These are phyloP conservation scores for Megalops cyprinoides DNA, from an alignment of 2,797 vertebrate genomes.

Conservation along the genomic window DNA sequence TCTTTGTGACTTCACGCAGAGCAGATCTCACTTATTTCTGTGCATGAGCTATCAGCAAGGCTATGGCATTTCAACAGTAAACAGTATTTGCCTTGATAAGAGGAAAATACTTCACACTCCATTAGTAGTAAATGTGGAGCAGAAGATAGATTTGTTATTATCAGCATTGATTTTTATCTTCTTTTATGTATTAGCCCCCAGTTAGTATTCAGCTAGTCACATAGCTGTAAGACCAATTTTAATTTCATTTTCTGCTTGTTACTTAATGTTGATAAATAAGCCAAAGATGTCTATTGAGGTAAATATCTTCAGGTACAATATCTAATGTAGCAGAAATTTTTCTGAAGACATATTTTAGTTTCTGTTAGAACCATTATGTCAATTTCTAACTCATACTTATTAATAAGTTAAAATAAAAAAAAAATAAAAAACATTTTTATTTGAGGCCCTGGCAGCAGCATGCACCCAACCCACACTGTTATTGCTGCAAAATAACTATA, in stretches of 20 bases:
- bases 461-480: no score
- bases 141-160: conserved; percentile 18
- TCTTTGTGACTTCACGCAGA: not conserved
- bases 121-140: conserved; percentile 28
- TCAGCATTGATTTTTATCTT: conserved; percentile 8
- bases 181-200: not conserved
- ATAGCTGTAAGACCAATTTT: not conserved
- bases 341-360: no score
- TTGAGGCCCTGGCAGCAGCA: no score
- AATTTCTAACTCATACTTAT: no score
- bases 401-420: no score
- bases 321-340: no score
- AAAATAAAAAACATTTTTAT: no score
- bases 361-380: no score
- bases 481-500: no score
- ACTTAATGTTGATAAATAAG: not conserved
- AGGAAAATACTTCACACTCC: not conserved
- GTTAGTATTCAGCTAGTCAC: not conserved
- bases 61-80: not conserved
- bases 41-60: not conserved
- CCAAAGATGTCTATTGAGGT: not conserved
- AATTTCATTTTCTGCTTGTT: not conserved
- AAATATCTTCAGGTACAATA: not conserved
- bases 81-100: conserved; percentile 5
- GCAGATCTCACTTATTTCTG: not conserved